Percentiles rank a stretch among this genome's conserved stretches.
Conservation (phyloP, 2,888 invertebrate genomes). For the Aproaerema taeniolella region DNA sequence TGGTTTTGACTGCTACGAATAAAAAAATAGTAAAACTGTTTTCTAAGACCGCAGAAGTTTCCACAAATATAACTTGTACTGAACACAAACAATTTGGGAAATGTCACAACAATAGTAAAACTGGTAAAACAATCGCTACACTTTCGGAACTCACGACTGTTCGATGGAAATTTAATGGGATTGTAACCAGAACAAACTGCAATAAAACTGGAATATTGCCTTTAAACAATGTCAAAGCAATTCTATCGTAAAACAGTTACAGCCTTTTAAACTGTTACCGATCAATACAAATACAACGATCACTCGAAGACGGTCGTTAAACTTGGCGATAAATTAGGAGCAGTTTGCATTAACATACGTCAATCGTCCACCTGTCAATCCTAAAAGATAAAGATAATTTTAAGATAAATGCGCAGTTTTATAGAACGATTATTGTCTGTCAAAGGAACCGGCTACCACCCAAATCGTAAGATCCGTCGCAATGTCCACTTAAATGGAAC, state of each 20-base stretch:
- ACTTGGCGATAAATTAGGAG: constrained; percentile 45
- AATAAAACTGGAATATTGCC: constrained; percentile 53
- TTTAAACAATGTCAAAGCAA: constrained; percentile 60
- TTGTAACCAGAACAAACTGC: constrained; percentile 45
- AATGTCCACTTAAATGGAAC: constrained; percentile 29
- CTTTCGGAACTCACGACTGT: constrained; percentile 28
- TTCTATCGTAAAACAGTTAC: constrained; percentile 53
- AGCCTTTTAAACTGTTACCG: constrained; percentile 42
- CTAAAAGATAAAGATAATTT: constrained; percentile 41
- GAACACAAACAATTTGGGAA: constrained; percentile 4
- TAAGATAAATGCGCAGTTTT: constrained; percentile 38
- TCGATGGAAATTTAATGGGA: constrained; percentile 42
- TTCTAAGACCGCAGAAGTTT: too few relatives aligned
- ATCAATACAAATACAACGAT: constrained; percentile 45
- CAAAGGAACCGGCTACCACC: constrained; percentile 51
- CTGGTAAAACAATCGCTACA: constrained; percentile 24
- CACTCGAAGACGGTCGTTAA: constrained; percentile 33
- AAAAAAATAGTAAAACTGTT: too few relatives aligned
- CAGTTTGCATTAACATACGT: constrained; percentile 47
- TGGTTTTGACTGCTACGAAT: too few relatives aligned
- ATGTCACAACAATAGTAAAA: neutral
- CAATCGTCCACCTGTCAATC: constrained; percentile 46
- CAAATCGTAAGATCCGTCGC: constrained; percentile 42
- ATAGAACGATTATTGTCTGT: constrained; percentile 41
- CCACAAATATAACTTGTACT: too few relatives aligned